Evolutionary conservation across 2,113 vertebrate genomes (phyloP), one percentile per base, ranked within the genome.

Genomic region (Prunella fulvescens): DNA sequence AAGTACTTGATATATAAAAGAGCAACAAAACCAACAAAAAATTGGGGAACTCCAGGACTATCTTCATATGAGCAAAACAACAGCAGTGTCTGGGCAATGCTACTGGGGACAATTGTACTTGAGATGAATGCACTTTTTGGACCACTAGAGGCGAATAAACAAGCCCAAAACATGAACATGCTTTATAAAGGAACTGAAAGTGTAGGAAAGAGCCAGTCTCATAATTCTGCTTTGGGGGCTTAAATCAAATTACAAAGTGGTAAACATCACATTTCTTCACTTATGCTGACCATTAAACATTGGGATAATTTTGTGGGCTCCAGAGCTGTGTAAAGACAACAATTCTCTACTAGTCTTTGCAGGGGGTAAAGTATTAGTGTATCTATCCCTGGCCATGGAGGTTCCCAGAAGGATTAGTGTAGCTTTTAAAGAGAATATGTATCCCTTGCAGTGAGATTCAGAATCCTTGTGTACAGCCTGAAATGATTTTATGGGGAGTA

Each of bases 211-310:
- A 86, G 33, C 56, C 67, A n/a, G 45, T 65, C 42, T 87, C 28
- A 19, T 69, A 69, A 62, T 77, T 70, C 69, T 82, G 85, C 79
- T 83, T 86, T 79, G 54, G 51, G 84, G 37, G 42, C 92, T 86
- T 92, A 90, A 91, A 88, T 91, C 25, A 71, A 40, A 35, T 92
- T 39, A 39, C 35, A 28, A 86, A 95, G 89, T 81, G 56, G 93
- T 48, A 56, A 78, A 91, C 61, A n/a, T 83, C 45, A 5, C 80
- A 61, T 12, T 96, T 85, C 66, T 92, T 73, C 1, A 6, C 29
- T 90, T 90, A 47, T 1, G 4, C 31, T 81, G 56, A 86, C 74
- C 23, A 23, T 50, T 80, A 81, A 73, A 67, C 18, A 67, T 69
- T 67, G 64, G 45, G 18, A 45, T 79, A 87, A 81, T 48, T 60